These are phyloP conservation scores for Apodemus sylvaticus DNA, from an alignment of 2,113 vertebrate genomes.

Conservation along the genomic window DNA sequence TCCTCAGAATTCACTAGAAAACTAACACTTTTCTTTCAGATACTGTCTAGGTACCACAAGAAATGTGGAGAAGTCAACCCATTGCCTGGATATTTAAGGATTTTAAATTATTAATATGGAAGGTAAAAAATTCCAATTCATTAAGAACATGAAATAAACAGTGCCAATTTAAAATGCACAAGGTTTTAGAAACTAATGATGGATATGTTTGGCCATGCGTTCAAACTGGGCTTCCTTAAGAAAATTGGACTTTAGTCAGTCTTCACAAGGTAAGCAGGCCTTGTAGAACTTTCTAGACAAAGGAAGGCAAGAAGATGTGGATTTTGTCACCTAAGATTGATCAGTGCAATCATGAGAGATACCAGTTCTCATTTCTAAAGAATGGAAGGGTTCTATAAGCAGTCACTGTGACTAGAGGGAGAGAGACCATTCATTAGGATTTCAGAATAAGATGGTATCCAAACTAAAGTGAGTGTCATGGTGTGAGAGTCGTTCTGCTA, in stretches of 20 bases:
- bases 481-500: background rate
- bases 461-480: background rate
- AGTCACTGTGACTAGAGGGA: background rate
- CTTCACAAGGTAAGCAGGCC: background rate
- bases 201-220: background rate
- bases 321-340: background rate
- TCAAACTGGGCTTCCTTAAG: background rate
- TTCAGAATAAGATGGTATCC: background rate
- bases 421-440: background rate
- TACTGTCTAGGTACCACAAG: background rate
- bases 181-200: background rate
- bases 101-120: slow-evolving; percentile 55
- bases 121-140: slow-evolving; percentile 56
- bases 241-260: background rate
- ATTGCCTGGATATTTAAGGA: slow-evolving; percentile 21
- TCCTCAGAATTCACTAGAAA: slow-evolving; percentile 54
- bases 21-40: slow-evolving; percentile 1
- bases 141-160: slow-evolving; percentile 48
- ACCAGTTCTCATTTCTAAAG: background rate
- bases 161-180: slow-evolving; percentile 18
- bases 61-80: background rate
- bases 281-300: background rate
- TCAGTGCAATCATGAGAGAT: background rate
- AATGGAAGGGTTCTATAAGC: background rate
- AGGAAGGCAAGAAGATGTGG: background rate